These are phyloP conservation scores for Acanthaster planci DNA, from an alignment of 35 echinoderm and acorn worm genomes.

Conservation along the genomic window DNA sequence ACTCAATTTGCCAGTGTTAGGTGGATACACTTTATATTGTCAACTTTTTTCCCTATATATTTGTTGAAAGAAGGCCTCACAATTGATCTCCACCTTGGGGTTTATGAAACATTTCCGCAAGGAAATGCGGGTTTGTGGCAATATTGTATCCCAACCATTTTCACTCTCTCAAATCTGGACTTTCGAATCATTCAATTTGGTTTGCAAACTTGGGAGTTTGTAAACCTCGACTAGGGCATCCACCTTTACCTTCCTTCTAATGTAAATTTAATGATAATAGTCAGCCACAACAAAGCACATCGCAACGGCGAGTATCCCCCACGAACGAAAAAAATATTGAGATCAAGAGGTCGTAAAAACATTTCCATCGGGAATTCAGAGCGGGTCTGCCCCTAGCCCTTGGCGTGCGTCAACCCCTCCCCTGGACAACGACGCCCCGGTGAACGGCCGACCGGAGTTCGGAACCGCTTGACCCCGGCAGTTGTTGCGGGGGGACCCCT, in stretches of 20 bases:
- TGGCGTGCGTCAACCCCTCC: conserved; percentile 26
- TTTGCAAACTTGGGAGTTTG: neutral
- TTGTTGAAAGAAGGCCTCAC: too few species aligned
- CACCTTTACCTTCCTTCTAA: neutral
- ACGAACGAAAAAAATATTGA: conserved; percentile 24
- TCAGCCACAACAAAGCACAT: conserved; percentile 1
- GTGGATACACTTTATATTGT: too few species aligned
- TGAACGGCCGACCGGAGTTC: conserved; percentile 27
- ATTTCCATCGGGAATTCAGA: conserved; percentile 25
- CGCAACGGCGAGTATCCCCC: neutral
- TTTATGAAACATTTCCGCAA: too few species aligned
- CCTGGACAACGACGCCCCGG: conserved; percentile 9
- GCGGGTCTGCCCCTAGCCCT: conserved; percentile 26
- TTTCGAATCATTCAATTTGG: neutral
- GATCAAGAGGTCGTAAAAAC: conserved; percentile 33
- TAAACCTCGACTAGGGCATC: neutral
- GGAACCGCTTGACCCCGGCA: conserved; percentile 10
- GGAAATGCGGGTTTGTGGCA: too few species aligned
- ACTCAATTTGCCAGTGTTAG: too few species aligned
- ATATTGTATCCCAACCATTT: too few species aligned
- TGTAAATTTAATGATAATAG: conserved; percentile 10
- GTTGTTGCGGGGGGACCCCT: conserved; percentile 13
- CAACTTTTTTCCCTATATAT: too few species aligned
- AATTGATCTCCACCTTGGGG: too few species aligned
- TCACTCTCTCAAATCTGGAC: neutral